These are phyloP conservation scores for Clepsis dumicolana DNA, from an alignment of 2,888 invertebrate species.

Conservation along the genomic window DNA sequence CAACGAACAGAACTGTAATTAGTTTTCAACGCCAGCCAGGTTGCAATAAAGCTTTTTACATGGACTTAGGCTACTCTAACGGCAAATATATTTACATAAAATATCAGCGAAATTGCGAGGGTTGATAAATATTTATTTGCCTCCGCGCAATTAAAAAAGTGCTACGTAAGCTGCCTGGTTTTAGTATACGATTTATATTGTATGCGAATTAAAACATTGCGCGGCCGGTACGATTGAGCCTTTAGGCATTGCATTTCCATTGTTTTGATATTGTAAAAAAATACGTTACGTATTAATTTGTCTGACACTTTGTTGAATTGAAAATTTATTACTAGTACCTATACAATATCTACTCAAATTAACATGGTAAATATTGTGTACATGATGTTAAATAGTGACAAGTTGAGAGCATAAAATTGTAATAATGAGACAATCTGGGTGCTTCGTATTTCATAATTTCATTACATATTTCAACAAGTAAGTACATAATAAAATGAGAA, in stretches of 20 bases:
- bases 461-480: too few species aligned
- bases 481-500: too few species aligned
- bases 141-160: slow-evolving; percentile 3
- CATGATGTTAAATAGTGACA: background rate
- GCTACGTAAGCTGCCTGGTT: background rate
- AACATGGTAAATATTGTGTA: too few species aligned
- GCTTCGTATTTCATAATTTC: background rate
- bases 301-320: background rate
- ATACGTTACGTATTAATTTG: background rate
- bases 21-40: slow-evolving; percentile 4
- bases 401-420: background rate
- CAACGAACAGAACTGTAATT: slow-evolving; percentile 21
- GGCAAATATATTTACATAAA: background rate
- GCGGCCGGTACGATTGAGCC: background rate
- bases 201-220: background rate
- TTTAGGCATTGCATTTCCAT: background rate
- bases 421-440: too few species aligned
- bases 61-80: background rate
- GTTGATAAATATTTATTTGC: slow-evolving; percentile 8
- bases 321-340: background rate
- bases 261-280: background rate
- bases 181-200: background rate
- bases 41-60: slow-evolving; percentile 23
- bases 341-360: background rate
- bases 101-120: background rate